These are phyloP conservation scores for Parasteatoda tepidariorum DNA, from an alignment of 1,140 invertebrate species.

Conservation along the genomic window DNA sequence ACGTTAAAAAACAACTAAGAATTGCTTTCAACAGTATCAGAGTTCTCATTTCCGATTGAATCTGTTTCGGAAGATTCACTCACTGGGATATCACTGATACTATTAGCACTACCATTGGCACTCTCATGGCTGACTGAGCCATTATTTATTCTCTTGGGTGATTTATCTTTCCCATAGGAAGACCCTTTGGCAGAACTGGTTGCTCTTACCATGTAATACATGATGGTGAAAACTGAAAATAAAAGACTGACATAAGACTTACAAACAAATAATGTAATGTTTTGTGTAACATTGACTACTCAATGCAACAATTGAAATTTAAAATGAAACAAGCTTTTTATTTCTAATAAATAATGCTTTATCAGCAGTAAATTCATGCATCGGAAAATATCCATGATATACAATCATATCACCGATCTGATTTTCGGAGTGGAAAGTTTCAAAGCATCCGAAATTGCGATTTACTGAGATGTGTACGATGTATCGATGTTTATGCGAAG, in stretches of 20 bases:
- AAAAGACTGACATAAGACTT: slow-evolving; percentile 57
- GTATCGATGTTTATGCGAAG: no score
- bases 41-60: neutral
- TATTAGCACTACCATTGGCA: slow-evolving; percentile 7
- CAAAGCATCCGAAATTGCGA: no score
- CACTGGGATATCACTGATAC: neutral
- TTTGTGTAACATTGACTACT: slow-evolving; percentile 57
- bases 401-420: neutral
- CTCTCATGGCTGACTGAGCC: neutral
- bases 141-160: slow-evolving; percentile 22
- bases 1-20: slow-evolving; percentile 28
- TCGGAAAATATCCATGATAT: neutral
- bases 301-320: neutral
- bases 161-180: slow-evolving; percentile 75
- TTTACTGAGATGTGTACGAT: no score
- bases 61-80: neutral
- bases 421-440: no score
- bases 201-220: slow-evolving; percentile 83
- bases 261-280: slow-evolving; percentile 14
- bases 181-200: slow-evolving; percentile 86
- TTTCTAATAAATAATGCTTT: neutral
- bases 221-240: slow-evolving; percentile 80
- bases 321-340: neutral
- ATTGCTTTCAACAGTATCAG: slow-evolving; percentile 3
- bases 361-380: neutral